Evolutionary conservation across 2,888 invertebrate genomes (phyloP).

Genomic region (Sceliomorpha sp.): DNA sequence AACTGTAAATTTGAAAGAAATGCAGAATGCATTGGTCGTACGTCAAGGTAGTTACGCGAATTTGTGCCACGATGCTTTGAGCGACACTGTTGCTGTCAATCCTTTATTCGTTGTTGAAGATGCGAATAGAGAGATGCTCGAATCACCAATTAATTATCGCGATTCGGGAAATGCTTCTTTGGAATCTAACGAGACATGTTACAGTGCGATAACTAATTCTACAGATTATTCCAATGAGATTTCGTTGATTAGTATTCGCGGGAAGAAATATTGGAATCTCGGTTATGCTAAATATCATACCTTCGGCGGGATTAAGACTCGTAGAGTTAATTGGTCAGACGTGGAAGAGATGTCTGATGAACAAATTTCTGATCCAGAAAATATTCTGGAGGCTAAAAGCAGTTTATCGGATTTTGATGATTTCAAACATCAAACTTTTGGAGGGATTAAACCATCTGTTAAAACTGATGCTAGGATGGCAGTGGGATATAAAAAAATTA

Average conservation of each 20-base stretch:
- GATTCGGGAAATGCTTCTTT: conserved; percentile 44
- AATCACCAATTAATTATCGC: neutral
- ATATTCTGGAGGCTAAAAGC: conserved; percentile 1
- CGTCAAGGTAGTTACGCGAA: conserved; percentile 13
- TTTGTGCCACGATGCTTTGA: neutral
- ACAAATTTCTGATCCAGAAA: conserved; percentile 4
- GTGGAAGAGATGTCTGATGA: conserved; percentile 14
- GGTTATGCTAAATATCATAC: conserved; percentile 16
- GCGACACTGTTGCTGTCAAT: conserved; percentile 15
- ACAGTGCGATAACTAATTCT: conserved; percentile 11
- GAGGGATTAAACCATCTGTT: conserved; percentile 32
- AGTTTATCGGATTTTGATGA: conserved; percentile 4
- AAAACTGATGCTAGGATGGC: conserved; percentile 5
- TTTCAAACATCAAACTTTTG: conserved; percentile 37
- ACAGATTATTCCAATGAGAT: conserved; percentile 11
- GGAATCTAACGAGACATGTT: conserved; percentile 40
- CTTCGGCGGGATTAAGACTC: conserved; percentile 42
- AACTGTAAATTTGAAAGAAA: conserved; percentile 7
- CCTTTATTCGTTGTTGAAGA: conserved; percentile 26
- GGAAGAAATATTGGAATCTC: conserved; percentile 36
- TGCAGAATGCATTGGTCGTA: conserved; percentile 7
- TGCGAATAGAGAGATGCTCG: neutral
- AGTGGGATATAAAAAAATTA: neutral
- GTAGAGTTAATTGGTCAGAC: conserved; percentile 5
- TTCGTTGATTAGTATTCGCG: conserved; percentile 5